Evolutionary conservation across 2,113 vertebrate species (phyloP).

Genomic region (Cyanoramphus novaezelandiae): DNA sequence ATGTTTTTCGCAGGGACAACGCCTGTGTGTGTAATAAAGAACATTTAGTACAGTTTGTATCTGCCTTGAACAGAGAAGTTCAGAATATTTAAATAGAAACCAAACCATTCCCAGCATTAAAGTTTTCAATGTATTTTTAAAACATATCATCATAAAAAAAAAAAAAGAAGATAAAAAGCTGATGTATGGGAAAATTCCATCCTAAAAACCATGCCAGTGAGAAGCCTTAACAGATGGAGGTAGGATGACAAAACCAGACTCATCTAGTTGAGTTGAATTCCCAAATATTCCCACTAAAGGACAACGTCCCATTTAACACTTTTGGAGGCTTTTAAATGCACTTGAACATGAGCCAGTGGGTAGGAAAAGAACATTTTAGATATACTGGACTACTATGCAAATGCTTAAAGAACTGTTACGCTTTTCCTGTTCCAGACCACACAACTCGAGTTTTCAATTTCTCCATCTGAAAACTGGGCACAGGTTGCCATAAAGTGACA

Average conservation of each 20-base stretch:
- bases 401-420: not conserved
- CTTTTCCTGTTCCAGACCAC: not conserved
- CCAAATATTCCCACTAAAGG: not conserved
- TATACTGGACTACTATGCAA: not conserved
- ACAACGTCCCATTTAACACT: not conserved
- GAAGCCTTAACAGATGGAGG: conserved; percentile 26
- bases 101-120: conserved; percentile 5
- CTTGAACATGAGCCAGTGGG: not conserved
- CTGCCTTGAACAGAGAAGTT: conserved; percentile 37
- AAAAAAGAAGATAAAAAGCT: not conserved
- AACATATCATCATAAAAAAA: not conserved
- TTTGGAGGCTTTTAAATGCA: not conserved
- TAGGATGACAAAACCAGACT: not conserved
- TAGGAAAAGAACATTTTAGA: not conserved
- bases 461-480: not conserved
- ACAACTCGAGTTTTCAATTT: not conserved
- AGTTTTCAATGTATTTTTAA: not conserved
- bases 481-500: not conserved
- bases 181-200: not conserved
- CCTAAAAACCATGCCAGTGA: not conserved
- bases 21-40: not conserved
- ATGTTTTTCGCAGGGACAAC: conserved; percentile 31
- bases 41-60: conserved; percentile 34
- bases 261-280: not conserved
- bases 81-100: conserved; percentile 52